Evolutionary conservation across 1,140 invertebrate species (phyloP), one percentile per base, ranked within the genome.

Genomic region (Oryzaephilus surinamensis): DNA sequence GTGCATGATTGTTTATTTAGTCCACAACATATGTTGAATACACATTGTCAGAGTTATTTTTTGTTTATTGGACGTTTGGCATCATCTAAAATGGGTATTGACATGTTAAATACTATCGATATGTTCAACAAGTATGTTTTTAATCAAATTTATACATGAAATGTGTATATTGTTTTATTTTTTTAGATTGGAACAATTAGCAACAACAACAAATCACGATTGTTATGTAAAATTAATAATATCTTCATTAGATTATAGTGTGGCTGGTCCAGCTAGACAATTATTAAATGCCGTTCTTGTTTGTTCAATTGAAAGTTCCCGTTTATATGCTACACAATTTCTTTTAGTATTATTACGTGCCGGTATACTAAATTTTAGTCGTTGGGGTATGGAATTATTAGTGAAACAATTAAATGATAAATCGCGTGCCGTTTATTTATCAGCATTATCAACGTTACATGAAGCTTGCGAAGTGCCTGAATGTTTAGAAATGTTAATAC

Each of bases 31-130:
- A 78, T 97, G 67, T 73, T 77, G 32, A 87, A 79, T 45, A 92
- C 88, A 4, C 81, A 90, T 58, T 87, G 85, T 59, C 89, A 94
- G 60, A 82, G 84, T 61, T 97, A 97, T 66, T 97, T 97, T 60
- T 66, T 97, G 2, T 87, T 94, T 52, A 76, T 97, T 32, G 93
- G 92, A 1, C 79, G 85, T 44, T 67, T 96, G 36, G 88, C 81
- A 41, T 77, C 79, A 30, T 76, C 75, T n/a, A 65, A 69, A 23
- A 72, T 74, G 31, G 91, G 90, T 1, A 67, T 80, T 17, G 71
- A 71, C 35, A 66, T 81, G 38, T 74, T 96, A 10, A 81, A 87
- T 29, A 77, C 77, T 43, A 77, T 82, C 11, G 76, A 79, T 30
- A 71, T 95, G 34, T 81, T 89, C 55, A 74, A 83, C 46, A 67